Evolutionary conservation across 2,888 invertebrate species (phyloP).

Genomic region (Drosophila eohydei): DNA sequence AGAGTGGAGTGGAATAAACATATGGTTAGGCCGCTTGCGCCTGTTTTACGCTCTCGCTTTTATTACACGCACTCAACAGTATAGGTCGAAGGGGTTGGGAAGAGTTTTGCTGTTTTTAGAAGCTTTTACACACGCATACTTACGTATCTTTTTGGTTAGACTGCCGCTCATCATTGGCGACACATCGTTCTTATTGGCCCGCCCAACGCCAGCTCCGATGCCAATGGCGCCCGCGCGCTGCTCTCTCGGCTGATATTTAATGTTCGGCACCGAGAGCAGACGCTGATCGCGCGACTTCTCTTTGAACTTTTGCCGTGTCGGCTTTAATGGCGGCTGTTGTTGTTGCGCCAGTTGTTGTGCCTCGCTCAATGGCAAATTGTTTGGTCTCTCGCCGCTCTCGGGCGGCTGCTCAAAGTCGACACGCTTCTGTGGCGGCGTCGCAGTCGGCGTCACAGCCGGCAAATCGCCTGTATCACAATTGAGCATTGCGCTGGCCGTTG

Average conservation of each 20-base stretch:
- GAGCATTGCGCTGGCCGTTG: conserved; percentile 49
- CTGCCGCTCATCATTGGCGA: conserved; percentile 89
- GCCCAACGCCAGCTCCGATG: conserved; percentile 43
- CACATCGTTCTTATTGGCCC: conserved; percentile 82
- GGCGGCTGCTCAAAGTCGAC: conserved; percentile 83
- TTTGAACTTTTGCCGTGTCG: conserved; percentile 86
- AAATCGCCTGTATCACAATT: conserved; percentile 57
- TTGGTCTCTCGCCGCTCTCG: conserved; percentile 86
- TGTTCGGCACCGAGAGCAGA: conserved; percentile 91
- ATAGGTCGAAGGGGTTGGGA: not conserved
- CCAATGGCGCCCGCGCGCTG: conserved; percentile 65
- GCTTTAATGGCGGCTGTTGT: conserved; percentile 85
- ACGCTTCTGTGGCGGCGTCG: conserved; percentile 57
- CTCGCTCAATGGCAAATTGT: conserved; percentile 85
- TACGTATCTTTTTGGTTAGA: conserved; percentile 94
- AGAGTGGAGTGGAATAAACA: conserved; percentile 1
- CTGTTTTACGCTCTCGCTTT: conserved; percentile 18
- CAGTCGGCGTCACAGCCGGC: conserved; percentile 9
- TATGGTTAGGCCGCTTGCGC: conserved; percentile 7
- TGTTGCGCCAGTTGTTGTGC: conserved; percentile 32
- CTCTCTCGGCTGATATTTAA: conserved; percentile 87
- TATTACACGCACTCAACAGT: not conserved
- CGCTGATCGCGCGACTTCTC: conserved; percentile 87
- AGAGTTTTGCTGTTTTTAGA: conserved; percentile 13
- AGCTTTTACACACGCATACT: conserved; percentile 86